phyloP scores from a whole-genome alignment of 2,888 invertebrate species.

The Acrocera orbiculus region DNA sequence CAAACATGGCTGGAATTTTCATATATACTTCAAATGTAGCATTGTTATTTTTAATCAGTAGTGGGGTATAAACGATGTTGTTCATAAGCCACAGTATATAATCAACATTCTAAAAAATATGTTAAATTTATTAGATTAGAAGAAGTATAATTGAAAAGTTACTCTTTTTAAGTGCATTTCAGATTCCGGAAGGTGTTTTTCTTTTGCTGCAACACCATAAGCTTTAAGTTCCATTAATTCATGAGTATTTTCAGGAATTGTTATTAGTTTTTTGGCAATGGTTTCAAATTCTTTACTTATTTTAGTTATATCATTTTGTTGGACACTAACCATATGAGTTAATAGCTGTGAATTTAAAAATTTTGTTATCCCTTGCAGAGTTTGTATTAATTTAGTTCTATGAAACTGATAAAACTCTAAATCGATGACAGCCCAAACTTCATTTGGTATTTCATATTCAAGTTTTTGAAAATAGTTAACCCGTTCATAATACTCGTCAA shows the following conservation, averaged over 20 bases:
- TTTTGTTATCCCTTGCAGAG: slow-evolving; percentile 49
- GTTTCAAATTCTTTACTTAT: slow-evolving; percentile 70
- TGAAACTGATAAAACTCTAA: slow-evolving; percentile 77
- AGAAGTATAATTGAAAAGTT: neutral
- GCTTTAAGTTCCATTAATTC: slow-evolving; percentile 68
- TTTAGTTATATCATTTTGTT: slow-evolving; percentile 60
- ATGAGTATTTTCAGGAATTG: slow-evolving; percentile 65
- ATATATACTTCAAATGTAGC: slow-evolving; percentile 78
- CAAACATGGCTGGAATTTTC: slow-evolving; percentile 61
- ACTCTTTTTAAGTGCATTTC: slow-evolving; percentile 53
- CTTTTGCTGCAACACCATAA: slow-evolving; percentile 60
- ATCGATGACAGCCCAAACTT: slow-evolving; percentile 41
- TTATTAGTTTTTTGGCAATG: slow-evolving; percentile 61
- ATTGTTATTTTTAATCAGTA: slow-evolving; percentile 78
- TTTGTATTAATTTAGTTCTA: slow-evolving; percentile 55
- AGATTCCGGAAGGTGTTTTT: slow-evolving; percentile 48
- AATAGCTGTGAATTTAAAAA: slow-evolving; percentile 51
- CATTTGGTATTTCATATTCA: slow-evolving; percentile 40
- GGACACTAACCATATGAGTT: slow-evolving; percentile 57
- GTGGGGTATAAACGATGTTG: slow-evolving; percentile 56
- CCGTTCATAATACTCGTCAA: slow-evolving; percentile 44
- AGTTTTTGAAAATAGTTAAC: slow-evolving; percentile 45
- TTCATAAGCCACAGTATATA: slow-evolving; percentile 74
- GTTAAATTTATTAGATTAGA: no score
- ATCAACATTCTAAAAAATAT: slow-evolving; percentile 31